Conservation (phyloP, 2,797 vertebrate genomes). For the Platalea minor region DNA sequence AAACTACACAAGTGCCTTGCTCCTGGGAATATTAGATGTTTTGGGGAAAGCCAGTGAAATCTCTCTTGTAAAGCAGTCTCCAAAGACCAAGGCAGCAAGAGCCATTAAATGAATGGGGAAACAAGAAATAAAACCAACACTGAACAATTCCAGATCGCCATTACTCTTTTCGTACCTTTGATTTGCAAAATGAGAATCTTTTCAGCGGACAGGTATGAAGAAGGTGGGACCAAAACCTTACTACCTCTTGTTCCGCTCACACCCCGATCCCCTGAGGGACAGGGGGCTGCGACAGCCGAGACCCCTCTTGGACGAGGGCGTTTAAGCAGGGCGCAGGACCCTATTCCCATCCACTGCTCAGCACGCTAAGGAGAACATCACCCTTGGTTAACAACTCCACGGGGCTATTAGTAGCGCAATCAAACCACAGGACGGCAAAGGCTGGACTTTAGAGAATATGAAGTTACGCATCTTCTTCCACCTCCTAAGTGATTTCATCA, state of each 20-base stretch:
- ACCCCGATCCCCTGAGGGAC: fast-evolving
- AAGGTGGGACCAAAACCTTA: background rate
- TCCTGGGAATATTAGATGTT: background rate
- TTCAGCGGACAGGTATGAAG: background rate
- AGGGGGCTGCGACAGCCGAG: fast-evolving
- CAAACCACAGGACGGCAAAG: background rate
- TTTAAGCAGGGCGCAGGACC: background rate
- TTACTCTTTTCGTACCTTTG: background rate
- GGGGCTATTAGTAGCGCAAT: fast-evolving
- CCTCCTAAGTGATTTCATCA: background rate
- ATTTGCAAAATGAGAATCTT: background rate
- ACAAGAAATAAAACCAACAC: background rate
- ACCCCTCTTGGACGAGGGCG: fast-evolving
- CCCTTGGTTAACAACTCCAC: background rate
- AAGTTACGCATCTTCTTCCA: background rate
- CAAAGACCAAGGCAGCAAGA: background rate
- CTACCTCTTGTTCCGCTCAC: too few species aligned
- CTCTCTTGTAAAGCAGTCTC: background rate
- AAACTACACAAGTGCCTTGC: background rate
- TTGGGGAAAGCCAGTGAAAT: background rate
- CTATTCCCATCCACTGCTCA: background rate
- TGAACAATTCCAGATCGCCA: fast-evolving
- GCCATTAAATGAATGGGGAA: background rate
- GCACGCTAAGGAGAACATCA: background rate
- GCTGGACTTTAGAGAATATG: fast-evolving